Base-by-base conservation (phyloP, 2,888 invertebrate genomes). In the Pristionchus exspectatus region DNA sequence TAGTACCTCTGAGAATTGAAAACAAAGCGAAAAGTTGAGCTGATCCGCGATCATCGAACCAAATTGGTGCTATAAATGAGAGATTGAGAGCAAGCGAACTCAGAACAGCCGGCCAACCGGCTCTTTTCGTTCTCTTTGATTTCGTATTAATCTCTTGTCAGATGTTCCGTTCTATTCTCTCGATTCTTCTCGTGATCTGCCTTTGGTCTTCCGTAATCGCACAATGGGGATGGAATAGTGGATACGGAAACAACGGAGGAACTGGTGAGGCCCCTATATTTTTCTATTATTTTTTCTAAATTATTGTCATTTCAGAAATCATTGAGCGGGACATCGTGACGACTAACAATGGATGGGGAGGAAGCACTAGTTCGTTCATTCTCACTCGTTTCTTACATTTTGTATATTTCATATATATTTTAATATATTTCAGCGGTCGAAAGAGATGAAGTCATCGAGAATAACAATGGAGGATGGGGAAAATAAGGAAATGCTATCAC, bases 211-310 rank as follows among this genome's bases (percentile, higher is more conserved):
- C 63, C 63, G 63, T 63, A 10, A 10, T 10, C 24, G 63, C 63
- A 4, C 63, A 63, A n/a, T 63, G 63, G 63, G 63, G 63, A 63
- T 63, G 63, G 24, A 63, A 63, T 7, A 63, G 63, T 1, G 63
- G 63, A 63, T 63, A 24, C n/a, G 63, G 63, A n/a, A 63, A 63
- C 63, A 63, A 63, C n/a, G 63, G 63, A 24, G 63, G 63, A 63
- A 63, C 63, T 63, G 63, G 63, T 63, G n/a, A 63, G 24, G n/a
- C 10, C n/a, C n/a, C n/a, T n/a, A n/a, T n/a, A n/a, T n/a, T n/a
- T n/a, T n/a, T n/a, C n/a, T n/a, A n/a, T n/a, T n/a, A n/a, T n/a
- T n/a, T n/a, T n/a, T n/a, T n/a, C n/a, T n/a, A n/a, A n/a, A n/a
- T n/a, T n/a, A n/a, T n/a, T n/a, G n/a, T n/a, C n/a, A n/a, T 63